Percentiles rank a stretch among this genome's conserved stretches.
Conservation (phyloP, 2,888 invertebrate species). For the Drosophila hamatofila region DNA sequence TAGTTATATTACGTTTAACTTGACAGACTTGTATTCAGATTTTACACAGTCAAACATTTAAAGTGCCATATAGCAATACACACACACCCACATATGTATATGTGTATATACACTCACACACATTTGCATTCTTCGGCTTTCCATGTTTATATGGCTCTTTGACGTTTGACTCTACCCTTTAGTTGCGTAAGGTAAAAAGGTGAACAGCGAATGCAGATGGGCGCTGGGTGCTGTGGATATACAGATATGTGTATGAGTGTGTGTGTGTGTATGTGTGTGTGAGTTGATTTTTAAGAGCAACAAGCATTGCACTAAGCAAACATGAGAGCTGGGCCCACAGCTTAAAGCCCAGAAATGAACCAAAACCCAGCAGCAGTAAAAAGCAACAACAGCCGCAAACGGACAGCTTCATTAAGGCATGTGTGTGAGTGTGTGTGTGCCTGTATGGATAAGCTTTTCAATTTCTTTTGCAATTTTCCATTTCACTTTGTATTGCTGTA, state of each 20-base stretch:
- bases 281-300: conserved; percentile 41
- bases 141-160: conserved; percentile 36
- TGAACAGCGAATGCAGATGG: neutral
- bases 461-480: conserved; percentile 70
- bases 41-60: conserved; percentile 2
- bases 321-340: conserved; percentile 28
- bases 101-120: neutral
- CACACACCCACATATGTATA: neutral
- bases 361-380: conserved; percentile 27
- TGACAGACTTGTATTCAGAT: neutral
- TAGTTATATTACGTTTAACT: conserved; percentile 1
- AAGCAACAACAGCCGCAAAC: conserved; percentile 49
- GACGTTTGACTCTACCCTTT: conserved; percentile 24
- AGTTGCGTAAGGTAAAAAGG: neutral
- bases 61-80: neutral
- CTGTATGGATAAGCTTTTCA: conserved; percentile 61
- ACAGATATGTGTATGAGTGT: neutral
- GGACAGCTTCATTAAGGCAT: conserved; percentile 67
- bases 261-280: neutral
- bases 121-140: conserved; percentile 12
- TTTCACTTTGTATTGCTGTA: conserved; percentile 63
- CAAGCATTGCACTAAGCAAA: conserved; percentile 45
- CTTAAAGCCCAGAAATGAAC: conserved; percentile 51
- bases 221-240: neutral
- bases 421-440: conserved; percentile 7